These are phyloP conservation scores for Ypsolopha sequella DNA, from an alignment of 2,888 invertebrate genomes.

Conservation along the genomic window DNA sequence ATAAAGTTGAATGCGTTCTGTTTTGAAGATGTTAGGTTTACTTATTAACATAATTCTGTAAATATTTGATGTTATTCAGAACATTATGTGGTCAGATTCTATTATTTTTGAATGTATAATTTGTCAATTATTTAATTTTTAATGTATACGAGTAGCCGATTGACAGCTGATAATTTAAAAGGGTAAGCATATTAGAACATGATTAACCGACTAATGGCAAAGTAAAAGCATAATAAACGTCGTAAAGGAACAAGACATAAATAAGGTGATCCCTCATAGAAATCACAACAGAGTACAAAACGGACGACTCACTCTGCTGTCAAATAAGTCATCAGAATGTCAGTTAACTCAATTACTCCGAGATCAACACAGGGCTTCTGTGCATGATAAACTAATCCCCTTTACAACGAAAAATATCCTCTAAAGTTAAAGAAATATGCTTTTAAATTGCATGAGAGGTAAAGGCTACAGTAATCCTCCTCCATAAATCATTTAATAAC, in stretches of 20 bases:
- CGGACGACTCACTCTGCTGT: constrained; percentile 51
- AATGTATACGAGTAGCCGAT: too few species aligned
- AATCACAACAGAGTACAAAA: constrained; percentile 21
- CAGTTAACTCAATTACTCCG: constrained; percentile 67
- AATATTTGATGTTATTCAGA: too few species aligned
- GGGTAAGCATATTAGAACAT: not conserved
- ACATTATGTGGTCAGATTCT: too few species aligned
- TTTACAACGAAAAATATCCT: constrained; percentile 28
- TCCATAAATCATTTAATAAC: constrained; percentile 71
- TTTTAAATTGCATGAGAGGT: constrained; percentile 32
- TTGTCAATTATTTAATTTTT: too few species aligned
- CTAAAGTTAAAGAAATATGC: constrained; percentile 28
- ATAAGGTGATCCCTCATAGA: not conserved
- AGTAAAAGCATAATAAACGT: not conserved
- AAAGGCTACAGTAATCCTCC: constrained; percentile 47
- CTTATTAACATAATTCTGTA: too few species aligned
- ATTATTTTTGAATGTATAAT: too few species aligned
- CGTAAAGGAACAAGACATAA: not conserved
- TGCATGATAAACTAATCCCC: constrained; percentile 48
- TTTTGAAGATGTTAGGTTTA: not conserved
- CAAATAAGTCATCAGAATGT: constrained; percentile 69
- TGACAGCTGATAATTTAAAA: too few species aligned
- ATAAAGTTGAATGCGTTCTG: not conserved
- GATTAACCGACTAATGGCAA: not conserved
- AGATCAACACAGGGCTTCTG: constrained; percentile 67